Evolutionary conservation across 2,888 invertebrate species (phyloP).

Genomic region (Cinara cedri): DNA sequence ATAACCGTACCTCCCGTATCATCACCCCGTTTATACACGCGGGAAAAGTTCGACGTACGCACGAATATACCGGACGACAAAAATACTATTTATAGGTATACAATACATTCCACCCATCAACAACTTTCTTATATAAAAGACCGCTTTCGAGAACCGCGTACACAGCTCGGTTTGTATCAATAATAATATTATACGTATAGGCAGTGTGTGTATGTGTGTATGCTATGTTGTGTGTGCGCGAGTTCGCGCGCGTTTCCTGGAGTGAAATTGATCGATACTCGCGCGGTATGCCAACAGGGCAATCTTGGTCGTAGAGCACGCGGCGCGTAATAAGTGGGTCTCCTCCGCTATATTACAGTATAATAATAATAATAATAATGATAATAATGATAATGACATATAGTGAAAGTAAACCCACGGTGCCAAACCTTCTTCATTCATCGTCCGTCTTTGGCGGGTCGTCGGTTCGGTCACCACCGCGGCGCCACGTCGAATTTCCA

Average conservation of each 20-base stretch:
- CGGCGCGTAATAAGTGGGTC: slow-evolving; percentile 50
- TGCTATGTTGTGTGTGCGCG: no score
- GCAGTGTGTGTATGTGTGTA: no score
- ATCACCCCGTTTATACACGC: no score
- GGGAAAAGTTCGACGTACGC: no score
- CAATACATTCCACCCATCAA: background rate
- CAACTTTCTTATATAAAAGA: slow-evolving; percentile 55
- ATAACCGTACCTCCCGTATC: no score
- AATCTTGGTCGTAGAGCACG: slow-evolving; percentile 14
- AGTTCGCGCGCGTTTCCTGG: background rate
- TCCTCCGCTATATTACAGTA: no score
- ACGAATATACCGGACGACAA: no score
- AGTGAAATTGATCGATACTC: slow-evolving; percentile 56
- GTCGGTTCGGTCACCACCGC: slow-evolving; percentile 5
- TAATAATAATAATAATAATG: no score
- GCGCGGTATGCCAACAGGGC: slow-evolving; percentile 31
- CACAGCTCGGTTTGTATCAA: no score
- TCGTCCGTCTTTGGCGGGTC: background rate
- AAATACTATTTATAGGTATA: background rate
- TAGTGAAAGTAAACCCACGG: slow-evolving; percentile 53
- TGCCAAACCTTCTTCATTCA: slow-evolving; percentile 57
- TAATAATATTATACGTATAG: no score
- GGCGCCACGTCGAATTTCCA: background rate
- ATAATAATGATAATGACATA: no score
- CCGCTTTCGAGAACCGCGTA: slow-evolving; percentile 52